A percentile compares a stretch with the other conserved stretches of the same genome.
These are phyloP conservation scores for Baccha elongata DNA, from an alignment of 2,888 invertebrate species.

Conservation along the genomic window DNA sequence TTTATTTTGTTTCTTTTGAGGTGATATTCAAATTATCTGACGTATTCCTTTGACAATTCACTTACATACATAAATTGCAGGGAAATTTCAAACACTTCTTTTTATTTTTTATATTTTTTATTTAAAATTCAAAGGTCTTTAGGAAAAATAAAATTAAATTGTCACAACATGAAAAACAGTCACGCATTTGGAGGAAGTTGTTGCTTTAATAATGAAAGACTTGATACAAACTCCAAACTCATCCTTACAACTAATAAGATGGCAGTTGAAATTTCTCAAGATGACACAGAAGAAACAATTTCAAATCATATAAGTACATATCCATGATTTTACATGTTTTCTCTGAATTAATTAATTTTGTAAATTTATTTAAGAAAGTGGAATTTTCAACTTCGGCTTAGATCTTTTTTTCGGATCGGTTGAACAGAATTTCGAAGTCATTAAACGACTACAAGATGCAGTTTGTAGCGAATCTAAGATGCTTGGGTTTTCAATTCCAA, in stretches of 20 bases:
- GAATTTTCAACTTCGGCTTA: conserved; percentile 75
- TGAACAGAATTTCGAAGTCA: conserved; percentile 75
- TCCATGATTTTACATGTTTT: not conserved
- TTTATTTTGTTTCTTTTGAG: too few species aligned
- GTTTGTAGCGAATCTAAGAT: conserved; percentile 76
- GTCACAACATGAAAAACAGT: not conserved
- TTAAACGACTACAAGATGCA: conserved; percentile 77
- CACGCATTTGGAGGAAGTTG: not conserved
- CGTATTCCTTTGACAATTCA: too few species aligned
- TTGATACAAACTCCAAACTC: not conserved
- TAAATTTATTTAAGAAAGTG: conserved; percentile 29
- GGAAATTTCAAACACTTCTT: too few species aligned
- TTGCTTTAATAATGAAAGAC: not conserved
- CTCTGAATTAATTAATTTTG: not conserved
- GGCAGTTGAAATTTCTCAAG: conserved; percentile 30
- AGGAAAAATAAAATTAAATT: too few species aligned
- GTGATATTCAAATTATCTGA: too few species aligned
- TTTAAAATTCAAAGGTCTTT: too few species aligned
- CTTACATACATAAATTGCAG: too few species aligned
- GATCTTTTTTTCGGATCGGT: conserved; percentile 77
- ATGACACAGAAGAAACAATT: conserved; percentile 16
- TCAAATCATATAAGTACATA: conserved; percentile 28
- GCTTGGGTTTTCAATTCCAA: conserved; percentile 76
- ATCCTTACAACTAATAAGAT: conserved; percentile 34
- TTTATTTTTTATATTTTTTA: too few species aligned